Percentiles rank a stretch among this genome's conserved stretches.
These are phyloP conservation scores for Glareola pratincola DNA, from an alignment of 2,113 vertebrate species.

Conservation along the genomic window DNA sequence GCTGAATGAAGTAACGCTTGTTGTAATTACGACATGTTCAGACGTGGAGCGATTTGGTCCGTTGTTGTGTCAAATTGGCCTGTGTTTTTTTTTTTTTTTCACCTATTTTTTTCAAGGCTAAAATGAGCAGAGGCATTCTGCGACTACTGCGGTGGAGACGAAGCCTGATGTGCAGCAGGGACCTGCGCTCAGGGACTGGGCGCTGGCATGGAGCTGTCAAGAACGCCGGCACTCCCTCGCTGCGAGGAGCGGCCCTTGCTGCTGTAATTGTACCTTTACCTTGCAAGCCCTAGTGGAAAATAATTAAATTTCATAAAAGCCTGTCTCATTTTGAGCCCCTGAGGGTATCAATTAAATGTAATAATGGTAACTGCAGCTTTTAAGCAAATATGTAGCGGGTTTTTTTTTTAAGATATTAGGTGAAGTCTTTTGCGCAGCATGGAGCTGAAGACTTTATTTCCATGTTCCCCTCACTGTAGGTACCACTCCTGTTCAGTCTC, in stretches of 20 bases:
- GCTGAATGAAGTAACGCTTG: neutral
- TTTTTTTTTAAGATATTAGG: neutral
- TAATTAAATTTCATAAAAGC: neutral
- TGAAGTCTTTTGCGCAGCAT: neutral
- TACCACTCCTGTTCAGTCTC: neutral
- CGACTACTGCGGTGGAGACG: accelerated
- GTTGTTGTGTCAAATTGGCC: neutral
- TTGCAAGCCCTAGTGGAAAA: neutral
- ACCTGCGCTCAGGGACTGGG: neutral
- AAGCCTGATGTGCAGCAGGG: accelerated
- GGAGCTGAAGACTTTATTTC: neutral
- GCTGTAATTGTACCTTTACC: neutral
- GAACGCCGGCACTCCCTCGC: neutral
- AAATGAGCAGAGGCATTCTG: neutral
- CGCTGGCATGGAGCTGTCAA: neutral
- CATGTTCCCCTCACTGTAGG: neutral
- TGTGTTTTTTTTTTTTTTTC: neutral
- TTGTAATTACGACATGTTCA: neutral
- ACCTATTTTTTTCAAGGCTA: neutral
- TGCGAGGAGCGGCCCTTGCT: neutral
- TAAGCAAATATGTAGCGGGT: neutral
- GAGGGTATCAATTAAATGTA: neutral
- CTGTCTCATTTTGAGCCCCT: neutral
- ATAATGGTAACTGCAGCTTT: neutral
- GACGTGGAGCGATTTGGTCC: neutral